phyloP scores from a whole-genome alignment of 2,113 vertebrate genomes.

The Zeus faber region DNA sequence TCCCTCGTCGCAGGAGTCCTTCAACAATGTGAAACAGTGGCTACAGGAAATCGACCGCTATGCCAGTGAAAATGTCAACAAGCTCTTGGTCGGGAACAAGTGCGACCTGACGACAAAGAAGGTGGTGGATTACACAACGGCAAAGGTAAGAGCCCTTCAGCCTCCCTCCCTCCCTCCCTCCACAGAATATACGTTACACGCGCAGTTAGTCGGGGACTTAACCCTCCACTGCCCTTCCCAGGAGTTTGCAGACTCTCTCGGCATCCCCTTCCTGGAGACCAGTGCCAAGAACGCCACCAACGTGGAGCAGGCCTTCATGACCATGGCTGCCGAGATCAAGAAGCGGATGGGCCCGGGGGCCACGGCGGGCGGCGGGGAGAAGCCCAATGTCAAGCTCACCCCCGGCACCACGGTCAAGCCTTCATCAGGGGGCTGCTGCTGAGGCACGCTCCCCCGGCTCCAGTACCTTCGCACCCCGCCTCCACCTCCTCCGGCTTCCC shows the following conservation, averaged over 20 bases:
- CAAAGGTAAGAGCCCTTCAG: constrained; percentile 83
- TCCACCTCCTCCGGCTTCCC: constrained; percentile 35
- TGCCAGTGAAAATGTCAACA: constrained; percentile 99
- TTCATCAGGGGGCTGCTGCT: constrained; percentile 93
- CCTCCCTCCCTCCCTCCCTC: background rate
- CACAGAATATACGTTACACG: no score
- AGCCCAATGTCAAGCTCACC: constrained; percentile 92
- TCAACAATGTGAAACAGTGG: constrained; percentile 99
- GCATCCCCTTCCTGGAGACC: constrained; percentile 99
- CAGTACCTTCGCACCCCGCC: background rate
- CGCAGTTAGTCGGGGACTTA: background rate
- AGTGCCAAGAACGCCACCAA: constrained; percentile 99
- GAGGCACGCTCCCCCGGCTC: constrained; percentile 35
- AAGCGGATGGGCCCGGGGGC: constrained; percentile 98
- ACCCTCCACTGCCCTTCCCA: constrained; percentile 44
- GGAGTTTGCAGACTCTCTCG: constrained; percentile 99
- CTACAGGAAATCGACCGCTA: constrained; percentile 99
- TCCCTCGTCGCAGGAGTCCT: constrained; percentile 83
- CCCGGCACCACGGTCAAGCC: constrained; percentile 97
- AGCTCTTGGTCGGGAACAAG: constrained; percentile 98
- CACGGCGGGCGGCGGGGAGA: constrained; percentile 90
- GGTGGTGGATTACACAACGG: constrained; percentile 99
- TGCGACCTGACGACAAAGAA: constrained; percentile 99
- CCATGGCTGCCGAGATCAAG: constrained; percentile 99
- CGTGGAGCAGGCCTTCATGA: constrained; percentile 99